These are phyloP conservation scores for Sthenelais limicola DNA, from an alignment of 2,888 invertebrate genomes.

Conservation along the genomic window DNA sequence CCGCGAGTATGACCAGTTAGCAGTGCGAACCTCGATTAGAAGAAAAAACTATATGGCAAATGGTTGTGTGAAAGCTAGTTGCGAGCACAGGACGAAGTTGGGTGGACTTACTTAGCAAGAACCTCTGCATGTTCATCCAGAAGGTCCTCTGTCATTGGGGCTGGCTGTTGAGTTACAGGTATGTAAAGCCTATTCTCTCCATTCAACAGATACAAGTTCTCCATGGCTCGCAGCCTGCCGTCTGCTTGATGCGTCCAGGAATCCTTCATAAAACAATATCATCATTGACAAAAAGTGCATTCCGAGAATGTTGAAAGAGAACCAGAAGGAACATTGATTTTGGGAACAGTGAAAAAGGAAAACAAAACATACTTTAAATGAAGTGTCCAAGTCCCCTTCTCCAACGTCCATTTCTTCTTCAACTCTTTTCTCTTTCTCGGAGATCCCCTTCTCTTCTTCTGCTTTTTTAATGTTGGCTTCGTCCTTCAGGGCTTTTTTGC, in stretches of 20 bases:
- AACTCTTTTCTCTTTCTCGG: neutral
- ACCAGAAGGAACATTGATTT: too few species aligned
- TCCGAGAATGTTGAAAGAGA: too few species aligned
- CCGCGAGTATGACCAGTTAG: too few species aligned
- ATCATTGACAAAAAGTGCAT: too few species aligned
- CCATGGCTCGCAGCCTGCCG: constrained; percentile 81
- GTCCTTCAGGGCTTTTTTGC: constrained; percentile 27
- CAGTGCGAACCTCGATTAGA: too few species aligned
- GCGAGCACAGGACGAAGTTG: too few species aligned
- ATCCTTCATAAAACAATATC: constrained; percentile 41
- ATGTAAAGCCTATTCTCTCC: constrained; percentile 83
- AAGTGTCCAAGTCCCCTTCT: too few species aligned
- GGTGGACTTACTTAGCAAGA: constrained; percentile 79
- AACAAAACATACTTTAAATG: too few species aligned
- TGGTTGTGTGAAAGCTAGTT: too few species aligned
- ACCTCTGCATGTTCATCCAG: constrained; percentile 93
- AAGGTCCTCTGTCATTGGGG: constrained; percentile 98
- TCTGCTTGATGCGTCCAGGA: constrained; percentile 74
- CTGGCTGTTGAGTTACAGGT: constrained; percentile 89
- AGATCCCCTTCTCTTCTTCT: constrained; percentile 23
- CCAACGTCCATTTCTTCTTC: neutral
- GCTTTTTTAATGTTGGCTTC: constrained; percentile 6
- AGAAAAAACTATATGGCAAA: too few species aligned
- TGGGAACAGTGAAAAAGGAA: too few species aligned
- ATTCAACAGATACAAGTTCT: constrained; percentile 78